A percentile compares a stretch with the other conserved stretches of the same genome.
Conservation (phyloP, 2,888 invertebrate species). For the Caenorhabditis sulstoni region DNA sequence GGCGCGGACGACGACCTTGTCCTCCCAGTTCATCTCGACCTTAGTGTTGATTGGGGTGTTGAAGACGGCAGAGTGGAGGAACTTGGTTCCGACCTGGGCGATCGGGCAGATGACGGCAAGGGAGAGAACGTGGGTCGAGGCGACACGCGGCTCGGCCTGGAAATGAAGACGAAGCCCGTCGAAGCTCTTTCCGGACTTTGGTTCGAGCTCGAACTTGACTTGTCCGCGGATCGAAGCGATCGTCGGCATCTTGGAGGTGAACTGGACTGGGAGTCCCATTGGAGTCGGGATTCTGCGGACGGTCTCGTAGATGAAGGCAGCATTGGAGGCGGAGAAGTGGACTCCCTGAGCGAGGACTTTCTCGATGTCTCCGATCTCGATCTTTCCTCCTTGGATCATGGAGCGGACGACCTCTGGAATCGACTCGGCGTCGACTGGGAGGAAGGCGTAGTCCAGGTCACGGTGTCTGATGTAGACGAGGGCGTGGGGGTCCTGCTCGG, state of each 20-base stretch:
- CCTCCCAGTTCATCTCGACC: slow-evolving; percentile 60
- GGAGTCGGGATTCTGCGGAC: slow-evolving; percentile 63
- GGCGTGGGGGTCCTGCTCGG: slow-evolving; percentile 61
- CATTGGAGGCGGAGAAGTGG: slow-evolving; percentile 55
- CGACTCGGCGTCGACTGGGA: slow-evolving; percentile 73
- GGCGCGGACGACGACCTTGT: slow-evolving; percentile 59
- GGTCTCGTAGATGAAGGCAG: slow-evolving; percentile 68
- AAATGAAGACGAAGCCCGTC: slow-evolving; percentile 64
- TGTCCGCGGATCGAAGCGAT: slow-evolving; percentile 62
- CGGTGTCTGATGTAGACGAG: slow-evolving; percentile 68
- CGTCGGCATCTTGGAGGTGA: slow-evolving; percentile 70
- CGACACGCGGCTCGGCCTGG: slow-evolving; percentile 63
- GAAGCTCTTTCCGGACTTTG: slow-evolving; percentile 64
- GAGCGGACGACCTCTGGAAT: slow-evolving; percentile 81
- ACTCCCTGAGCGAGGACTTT: slow-evolving; percentile 59
- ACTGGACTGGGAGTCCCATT: slow-evolving; percentile 70
- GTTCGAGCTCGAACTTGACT: slow-evolving; percentile 66
- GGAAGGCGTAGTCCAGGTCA: slow-evolving; percentile 75
- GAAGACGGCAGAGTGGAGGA: slow-evolving; percentile 67
- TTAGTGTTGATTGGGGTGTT: slow-evolving; percentile 62
- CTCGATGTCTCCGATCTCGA: slow-evolving; percentile 65
- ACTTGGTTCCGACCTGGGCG: slow-evolving; percentile 70
- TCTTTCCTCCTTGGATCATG: slow-evolving; percentile 64
- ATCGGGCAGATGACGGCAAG: slow-evolving; percentile 68
- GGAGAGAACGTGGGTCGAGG: slow-evolving; percentile 68